Evolutionary conservation across 2,113 vertebrate genomes (phyloP), one percentile per base, ranked within the genome.

Genomic region (Triplophysa dalaica): DNA sequence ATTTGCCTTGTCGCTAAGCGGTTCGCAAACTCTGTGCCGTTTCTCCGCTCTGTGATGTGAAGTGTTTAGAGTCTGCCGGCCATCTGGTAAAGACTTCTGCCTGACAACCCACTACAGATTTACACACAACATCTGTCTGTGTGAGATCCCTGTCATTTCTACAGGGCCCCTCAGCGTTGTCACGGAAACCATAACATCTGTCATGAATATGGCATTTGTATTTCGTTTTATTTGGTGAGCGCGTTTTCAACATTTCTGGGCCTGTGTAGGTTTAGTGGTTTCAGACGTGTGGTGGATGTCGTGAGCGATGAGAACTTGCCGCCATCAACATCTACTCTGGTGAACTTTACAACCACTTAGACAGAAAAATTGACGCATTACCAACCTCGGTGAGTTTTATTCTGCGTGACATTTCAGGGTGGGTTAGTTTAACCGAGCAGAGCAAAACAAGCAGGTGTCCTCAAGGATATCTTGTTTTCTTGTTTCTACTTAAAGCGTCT

Each of bases 41-140:
- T 70, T 70, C 33, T 29, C 17, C 17, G 50, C 17, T 54, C 72
- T 43, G 58, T 75, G 21, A 21, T 45, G 9, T 62, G 58, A 62
- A 61, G 21, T n/a, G 72, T 75, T 54, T 17, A 21, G 21, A 58
- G 72, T 17, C 50, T 73, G 69, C 12, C 58, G 10, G 58, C 72
- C 72, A 75, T 75, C 72, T 75, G 72, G 58, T 45, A 75, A n/a
- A 26, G 16, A 22, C 54, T 73, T 73, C 50, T 73, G 70, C 54
- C 54, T 61, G 56, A 45, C 52, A 60, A 41, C 54, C 11, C 29
- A 22, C 52, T 73, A 41, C 70, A 73, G 19, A 38, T 58, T 60
- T 29, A 48, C 66, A 45, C n/a, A 22, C 70, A 22, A 8, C 12
- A 58, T n/a, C 33, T 50, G 50, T 70, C 43, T 52, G 45, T 70